These are phyloP conservation scores for Mayetiola destructor DNA, from an alignment of 2,888 invertebrate species.

Conservation along the genomic window DNA sequence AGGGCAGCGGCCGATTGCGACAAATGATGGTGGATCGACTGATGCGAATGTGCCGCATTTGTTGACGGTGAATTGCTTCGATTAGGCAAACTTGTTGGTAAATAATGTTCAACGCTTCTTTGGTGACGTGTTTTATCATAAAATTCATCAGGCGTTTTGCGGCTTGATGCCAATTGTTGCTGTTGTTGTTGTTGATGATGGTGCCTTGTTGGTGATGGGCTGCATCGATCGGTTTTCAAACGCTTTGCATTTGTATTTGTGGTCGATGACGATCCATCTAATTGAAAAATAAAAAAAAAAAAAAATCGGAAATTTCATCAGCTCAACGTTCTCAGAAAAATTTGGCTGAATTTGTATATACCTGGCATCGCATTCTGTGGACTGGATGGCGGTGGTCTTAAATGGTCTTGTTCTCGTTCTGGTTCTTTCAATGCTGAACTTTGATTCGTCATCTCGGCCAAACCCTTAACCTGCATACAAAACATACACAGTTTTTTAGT, in stretches of 20 bases:
- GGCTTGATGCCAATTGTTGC: slow-evolving; percentile 19
- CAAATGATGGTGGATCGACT: too few relatives aligned
- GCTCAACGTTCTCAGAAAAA: neutral
- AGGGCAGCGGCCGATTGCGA: too few relatives aligned
- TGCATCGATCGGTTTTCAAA: slow-evolving; percentile 27
- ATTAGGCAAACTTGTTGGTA: too few relatives aligned
- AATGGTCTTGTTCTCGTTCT: slow-evolving; percentile 38
- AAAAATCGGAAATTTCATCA: neutral
- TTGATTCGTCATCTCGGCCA: slow-evolving; percentile 83
- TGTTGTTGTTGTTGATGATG: slow-evolving; percentile 25
- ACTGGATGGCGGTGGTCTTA: slow-evolving; percentile 29
- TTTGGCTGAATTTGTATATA: slow-evolving; percentile 16
- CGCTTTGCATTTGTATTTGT: slow-evolving; percentile 21
- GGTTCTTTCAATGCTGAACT: slow-evolving; percentile 42
- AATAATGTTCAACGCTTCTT: slow-evolving; percentile 4
- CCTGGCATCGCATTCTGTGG: slow-evolving; percentile 7
- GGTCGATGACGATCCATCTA: slow-evolving; percentile 24
- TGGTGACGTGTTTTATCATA: slow-evolving; percentile 20
- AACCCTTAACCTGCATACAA: slow-evolving; percentile 57
- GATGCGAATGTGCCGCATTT: too few relatives aligned
- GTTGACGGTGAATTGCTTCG: too few relatives aligned
- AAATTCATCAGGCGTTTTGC: slow-evolving; percentile 18
- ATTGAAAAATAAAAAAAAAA: neutral
- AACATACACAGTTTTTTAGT: neutral
- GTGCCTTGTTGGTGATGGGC: slow-evolving; percentile 24